Conservation (phyloP, 2,797 vertebrate species). For the Chiloscyllium punctatum region DNA sequence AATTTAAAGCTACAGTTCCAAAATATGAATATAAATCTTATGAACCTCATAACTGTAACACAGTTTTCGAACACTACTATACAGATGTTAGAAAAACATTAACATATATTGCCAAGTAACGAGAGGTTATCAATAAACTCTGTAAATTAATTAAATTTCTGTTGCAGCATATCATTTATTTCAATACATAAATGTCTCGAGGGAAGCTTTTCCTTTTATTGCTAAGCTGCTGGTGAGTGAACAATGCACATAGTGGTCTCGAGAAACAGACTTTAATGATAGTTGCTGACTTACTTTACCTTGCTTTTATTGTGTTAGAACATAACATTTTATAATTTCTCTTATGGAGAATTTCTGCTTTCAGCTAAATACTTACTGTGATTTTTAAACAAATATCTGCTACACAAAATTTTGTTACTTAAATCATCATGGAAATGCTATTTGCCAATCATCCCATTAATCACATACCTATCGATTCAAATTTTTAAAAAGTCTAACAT, state of each 20-base stretch:
- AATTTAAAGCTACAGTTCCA: not conserved
- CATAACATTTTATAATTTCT: constrained; percentile 13
- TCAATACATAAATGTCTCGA: constrained; percentile 86
- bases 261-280: constrained; percentile 85
- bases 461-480: not conserved
- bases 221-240: constrained; percentile 95
- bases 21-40: not conserved
- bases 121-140: constrained; percentile 99
- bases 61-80: constrained; percentile 75
- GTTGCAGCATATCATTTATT: constrained; percentile 98
- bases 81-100: constrained; percentile 97
- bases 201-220: constrained; percentile 98
- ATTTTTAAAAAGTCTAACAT: not conserved
- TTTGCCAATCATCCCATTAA: not conserved
- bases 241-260: constrained; percentile 91
- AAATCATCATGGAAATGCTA: not conserved
- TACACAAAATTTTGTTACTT: not conserved
- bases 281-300: constrained; percentile 50
- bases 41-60: not conserved
- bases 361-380: not conserved
- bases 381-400: constrained; percentile 4
- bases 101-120: constrained; percentile 94
- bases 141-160: constrained; percentile 99
- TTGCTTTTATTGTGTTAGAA: not conserved
- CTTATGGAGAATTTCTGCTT: not conserved